A percentile compares a stretch with the other conserved stretches of the same genome.
phyloP scores from a whole-genome alignment of 2,888 invertebrate species.

The Hoplodrina ambigua region DNA sequence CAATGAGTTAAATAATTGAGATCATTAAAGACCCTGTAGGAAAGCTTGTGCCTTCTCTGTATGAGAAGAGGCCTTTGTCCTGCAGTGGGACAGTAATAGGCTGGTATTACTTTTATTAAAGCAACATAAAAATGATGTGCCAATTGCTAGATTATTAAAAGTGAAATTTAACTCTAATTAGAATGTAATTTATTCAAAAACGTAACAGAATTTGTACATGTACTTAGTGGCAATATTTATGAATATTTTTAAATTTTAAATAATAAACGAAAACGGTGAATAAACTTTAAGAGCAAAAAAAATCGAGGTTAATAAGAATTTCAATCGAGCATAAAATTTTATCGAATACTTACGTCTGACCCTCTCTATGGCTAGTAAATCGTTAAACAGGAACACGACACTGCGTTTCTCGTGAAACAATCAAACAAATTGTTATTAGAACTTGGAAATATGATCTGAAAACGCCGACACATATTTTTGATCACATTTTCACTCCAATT shows the following conservation, averaged over 20 bases:
- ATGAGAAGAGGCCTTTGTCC: no score
- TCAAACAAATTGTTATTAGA: constrained; percentile 32
- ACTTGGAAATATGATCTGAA: constrained; percentile 52
- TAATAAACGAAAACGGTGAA: neutral
- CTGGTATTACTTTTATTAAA: no score
- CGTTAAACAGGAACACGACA: constrained; percentile 38
- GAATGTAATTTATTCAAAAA: neutral
- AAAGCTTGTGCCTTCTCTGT: neutral
- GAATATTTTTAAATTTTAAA: neutral
- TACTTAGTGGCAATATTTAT: neutral
- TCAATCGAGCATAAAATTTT: neutral
- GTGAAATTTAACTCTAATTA: constrained; percentile 1
- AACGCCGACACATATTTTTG: constrained; percentile 29
- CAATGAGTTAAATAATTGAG: no score
- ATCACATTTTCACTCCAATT: constrained; percentile 19
- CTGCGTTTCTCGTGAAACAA: constrained; percentile 35
- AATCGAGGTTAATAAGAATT: constrained; percentile 5
- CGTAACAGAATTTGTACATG: no score
- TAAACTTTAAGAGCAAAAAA: neutral
- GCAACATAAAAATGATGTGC: no score
- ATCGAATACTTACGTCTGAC: constrained; percentile 38
- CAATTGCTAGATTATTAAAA: no score
- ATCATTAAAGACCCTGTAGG: no score
- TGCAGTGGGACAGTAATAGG: no score
- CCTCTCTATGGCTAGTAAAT: constrained; percentile 3